Base-by-base conservation (phyloP, 2,113 vertebrate species). In the Pitta sordida region DNA sequence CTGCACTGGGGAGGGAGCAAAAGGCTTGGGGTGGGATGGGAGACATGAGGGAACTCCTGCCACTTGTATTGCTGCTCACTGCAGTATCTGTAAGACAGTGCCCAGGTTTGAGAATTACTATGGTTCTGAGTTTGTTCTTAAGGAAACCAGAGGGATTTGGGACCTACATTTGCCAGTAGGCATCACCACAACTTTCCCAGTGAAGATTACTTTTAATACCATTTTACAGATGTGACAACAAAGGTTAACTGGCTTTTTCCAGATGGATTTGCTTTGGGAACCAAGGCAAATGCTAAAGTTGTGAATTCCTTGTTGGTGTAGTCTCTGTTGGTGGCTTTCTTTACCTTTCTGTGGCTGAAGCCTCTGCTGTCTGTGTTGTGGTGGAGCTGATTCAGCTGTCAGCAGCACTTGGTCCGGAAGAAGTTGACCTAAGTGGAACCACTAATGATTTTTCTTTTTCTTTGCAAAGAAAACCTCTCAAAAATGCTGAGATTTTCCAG, bases 51-150 rank as follows among this genome's bases (percentile, higher is more conserved):
- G 51, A 84, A 2, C 48, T 93, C 32, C 26, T 70, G 34, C 7
- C 0, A 1, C 37, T 51, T 41, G 24, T 14, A 2, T 6, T 62
- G 29, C 36, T 76, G 23, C 39, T 64, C 43, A 34, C 23, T n/a
- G 39, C 23, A 53, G 2, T 17, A 13, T 20, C 41, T 59, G 14
- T 70, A 24, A 51, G 52, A 34, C 3, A 8, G 49, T 46, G 36
- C 17, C 30, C 1, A 6, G 10, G 6, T 60, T 13, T 56, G 48
- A 89, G 55, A 77, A 27, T 82, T 58, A 21, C 15, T 32, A 0
- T 17, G 29, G 48, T 37, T 86, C 32, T 60, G 39, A 65, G 21
- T 41, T 73, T 67, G 6, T 37, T 55, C 19, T 56, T 51, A 36
- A 56, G 41, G 26, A 88, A 85, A 37, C 5, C 4, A 15, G 3